Conservation (phyloP, 1,140 invertebrate species). For the Euschistus heros region DNA sequence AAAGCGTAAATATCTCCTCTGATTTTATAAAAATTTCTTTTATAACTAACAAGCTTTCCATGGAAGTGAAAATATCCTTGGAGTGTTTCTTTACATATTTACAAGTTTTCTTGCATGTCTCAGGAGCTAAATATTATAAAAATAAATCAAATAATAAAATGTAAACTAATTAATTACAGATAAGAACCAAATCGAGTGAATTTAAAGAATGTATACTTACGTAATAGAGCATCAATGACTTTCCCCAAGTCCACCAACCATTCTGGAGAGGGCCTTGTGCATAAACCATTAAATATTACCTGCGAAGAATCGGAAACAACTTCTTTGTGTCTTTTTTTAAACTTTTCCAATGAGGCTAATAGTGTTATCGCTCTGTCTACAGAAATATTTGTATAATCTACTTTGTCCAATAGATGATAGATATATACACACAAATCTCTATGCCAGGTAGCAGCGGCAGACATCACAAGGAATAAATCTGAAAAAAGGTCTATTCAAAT, state of each 20-base stretch:
- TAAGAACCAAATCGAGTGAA: not conserved
- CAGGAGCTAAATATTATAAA: not conserved
- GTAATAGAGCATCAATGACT: not conserved
- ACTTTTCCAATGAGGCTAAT: not conserved
- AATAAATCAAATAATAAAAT: not conserved
- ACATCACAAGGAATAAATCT: not conserved
- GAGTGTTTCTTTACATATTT: slow-evolving; percentile 1
- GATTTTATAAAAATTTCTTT: not conserved
- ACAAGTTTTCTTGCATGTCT: not conserved
- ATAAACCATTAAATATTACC: not conserved
- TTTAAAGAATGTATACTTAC: not conserved
- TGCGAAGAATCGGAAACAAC: not conserved
- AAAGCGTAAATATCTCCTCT: not conserved
- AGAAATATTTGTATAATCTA: not conserved
- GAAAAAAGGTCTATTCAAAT: too few species aligned
- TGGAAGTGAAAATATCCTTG: not conserved
- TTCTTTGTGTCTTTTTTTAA: not conserved
- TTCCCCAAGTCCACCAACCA: not conserved
- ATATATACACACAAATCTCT: slow-evolving; percentile 2
- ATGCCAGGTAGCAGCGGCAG: not conserved
- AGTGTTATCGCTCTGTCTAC: not conserved
- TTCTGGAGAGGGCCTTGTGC: not conserved
- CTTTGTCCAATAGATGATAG: not conserved
- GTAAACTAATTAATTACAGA: not conserved
- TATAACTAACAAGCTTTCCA: not conserved